phyloP scores from a whole-genome alignment of 23 tunicate genomes.

The Pegea sp. region DNA sequence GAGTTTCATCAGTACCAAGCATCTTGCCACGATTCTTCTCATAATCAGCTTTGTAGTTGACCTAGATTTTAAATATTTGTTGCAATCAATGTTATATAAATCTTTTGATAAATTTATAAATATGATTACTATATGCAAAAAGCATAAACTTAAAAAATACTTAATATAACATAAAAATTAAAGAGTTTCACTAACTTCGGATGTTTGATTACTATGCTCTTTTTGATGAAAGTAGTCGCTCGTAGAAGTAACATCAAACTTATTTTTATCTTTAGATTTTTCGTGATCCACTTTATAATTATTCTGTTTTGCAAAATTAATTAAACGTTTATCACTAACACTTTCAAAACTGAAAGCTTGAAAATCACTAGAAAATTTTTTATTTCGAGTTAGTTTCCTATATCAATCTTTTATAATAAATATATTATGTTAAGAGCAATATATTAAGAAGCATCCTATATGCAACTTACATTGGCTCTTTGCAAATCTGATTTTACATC shows the following conservation, averaged over 20 bases:
- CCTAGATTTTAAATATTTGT: too few species aligned
- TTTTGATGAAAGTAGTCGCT: slow-evolving; percentile 2
- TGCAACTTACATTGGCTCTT: not conserved
- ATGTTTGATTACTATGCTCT: not conserved
- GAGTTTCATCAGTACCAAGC: slow-evolving; percentile 22
- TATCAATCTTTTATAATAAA: too few species aligned
- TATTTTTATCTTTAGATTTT: slow-evolving; percentile 11
- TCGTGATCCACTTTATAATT: slow-evolving; percentile 10
- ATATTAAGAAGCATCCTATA: not conserved
- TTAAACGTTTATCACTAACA: too few species aligned
- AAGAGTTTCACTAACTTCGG: not conserved
- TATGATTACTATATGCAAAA: too few species aligned
- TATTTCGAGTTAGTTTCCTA: too few species aligned
- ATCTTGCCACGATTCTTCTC: slow-evolving; percentile 10
- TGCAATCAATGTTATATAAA: too few species aligned
- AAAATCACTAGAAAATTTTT: too few species aligned
- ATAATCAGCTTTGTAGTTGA: slow-evolving; percentile 15
- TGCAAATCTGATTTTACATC: slow-evolving; percentile 12
- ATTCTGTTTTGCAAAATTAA: not conserved
- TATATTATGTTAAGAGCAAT: not conserved
- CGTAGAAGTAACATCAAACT: slow-evolving; percentile 11
- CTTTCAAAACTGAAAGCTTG: too few species aligned
- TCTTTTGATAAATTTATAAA: too few species aligned
- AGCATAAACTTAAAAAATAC: too few species aligned
- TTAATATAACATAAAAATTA: not conserved